A percentile compares a stretch with the other conserved stretches of the same genome.
These are phyloP conservation scores for Molanna angustata DNA, from an alignment of 2,888 invertebrate genomes.

Conservation along the genomic window DNA sequence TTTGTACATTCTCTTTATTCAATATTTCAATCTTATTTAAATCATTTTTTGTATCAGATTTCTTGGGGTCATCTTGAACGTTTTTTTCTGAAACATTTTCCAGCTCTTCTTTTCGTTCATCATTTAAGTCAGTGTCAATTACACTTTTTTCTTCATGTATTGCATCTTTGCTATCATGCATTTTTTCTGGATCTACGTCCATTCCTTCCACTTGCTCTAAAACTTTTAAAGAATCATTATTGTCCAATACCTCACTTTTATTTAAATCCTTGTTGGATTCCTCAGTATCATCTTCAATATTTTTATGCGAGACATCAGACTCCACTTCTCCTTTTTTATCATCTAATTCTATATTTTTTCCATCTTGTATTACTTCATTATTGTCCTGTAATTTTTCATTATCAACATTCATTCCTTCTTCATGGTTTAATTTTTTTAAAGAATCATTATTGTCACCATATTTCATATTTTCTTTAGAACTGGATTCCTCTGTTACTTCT, in stretches of 20 bases:
- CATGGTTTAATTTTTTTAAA: no score
- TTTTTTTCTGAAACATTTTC: neutral
- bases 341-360: conserved; percentile 2
- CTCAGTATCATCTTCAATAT: neutral
- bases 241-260: neutral
- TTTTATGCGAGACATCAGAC: neutral
- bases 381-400: neutral
- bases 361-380: neutral
- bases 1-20: no score
- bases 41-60: no score
- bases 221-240: neutral
- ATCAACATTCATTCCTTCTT: no score
- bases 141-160: neutral
- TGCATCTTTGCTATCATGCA: neutral
- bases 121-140: neutral
- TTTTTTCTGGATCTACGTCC: neutral
- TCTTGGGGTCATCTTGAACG: neutral
- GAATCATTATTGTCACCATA: neutral
- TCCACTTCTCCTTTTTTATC: neutral
- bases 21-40: no score
- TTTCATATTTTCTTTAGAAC: neutral
- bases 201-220: neutral
- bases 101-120: neutral
- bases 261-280: neutral
- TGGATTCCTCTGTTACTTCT: neutral